Percentiles rank a stretch among this genome's conserved stretches.
These are phyloP conservation scores for Scaptomyza reducta DNA, from an alignment of 2,888 invertebrate species.

Conservation along the genomic window DNA sequence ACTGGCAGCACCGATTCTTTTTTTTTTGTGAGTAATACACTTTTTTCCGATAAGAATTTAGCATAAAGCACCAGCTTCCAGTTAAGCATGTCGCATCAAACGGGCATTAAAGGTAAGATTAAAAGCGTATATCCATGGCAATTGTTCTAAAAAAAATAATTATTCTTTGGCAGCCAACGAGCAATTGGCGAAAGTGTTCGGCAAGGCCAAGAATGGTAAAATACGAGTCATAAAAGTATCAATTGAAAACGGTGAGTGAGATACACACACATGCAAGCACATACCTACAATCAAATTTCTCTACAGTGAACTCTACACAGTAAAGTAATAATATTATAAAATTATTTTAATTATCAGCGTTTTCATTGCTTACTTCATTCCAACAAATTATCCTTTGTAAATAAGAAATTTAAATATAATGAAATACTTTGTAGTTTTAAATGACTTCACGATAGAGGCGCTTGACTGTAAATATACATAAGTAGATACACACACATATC, in stretches of 20 bases:
- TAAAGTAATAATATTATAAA: neutral
- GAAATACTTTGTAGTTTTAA: neutral
- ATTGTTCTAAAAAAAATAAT: neutral
- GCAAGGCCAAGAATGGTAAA: constrained; percentile 91
- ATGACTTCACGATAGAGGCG: neutral
- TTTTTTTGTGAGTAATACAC: constrained; percentile 69
- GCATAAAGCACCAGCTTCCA: constrained; percentile 24
- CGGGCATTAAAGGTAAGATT: constrained; percentile 92
- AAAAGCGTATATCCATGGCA: neutral
- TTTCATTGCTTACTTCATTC: neutral
- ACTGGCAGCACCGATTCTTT: constrained; percentile 42
- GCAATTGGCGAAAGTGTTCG: constrained; percentile 91
- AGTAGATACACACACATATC: constrained; percentile 15
- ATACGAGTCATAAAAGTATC: constrained; percentile 92
- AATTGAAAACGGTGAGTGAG: constrained; percentile 91
- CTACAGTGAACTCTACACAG: neutral
- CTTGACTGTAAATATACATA: neutral
- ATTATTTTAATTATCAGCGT: neutral
- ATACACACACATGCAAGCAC: constrained; percentile 4
- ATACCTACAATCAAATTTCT: neutral
- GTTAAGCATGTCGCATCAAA: constrained; percentile 92
- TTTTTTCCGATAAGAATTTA: constrained; percentile 50
- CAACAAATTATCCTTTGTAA: neutral
- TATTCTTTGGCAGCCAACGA: constrained; percentile 88
- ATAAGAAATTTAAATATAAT: neutral